phyloP scores from a whole-genome alignment of 1,140 invertebrate genomes.

The Zaprionus vittiger region DNA sequence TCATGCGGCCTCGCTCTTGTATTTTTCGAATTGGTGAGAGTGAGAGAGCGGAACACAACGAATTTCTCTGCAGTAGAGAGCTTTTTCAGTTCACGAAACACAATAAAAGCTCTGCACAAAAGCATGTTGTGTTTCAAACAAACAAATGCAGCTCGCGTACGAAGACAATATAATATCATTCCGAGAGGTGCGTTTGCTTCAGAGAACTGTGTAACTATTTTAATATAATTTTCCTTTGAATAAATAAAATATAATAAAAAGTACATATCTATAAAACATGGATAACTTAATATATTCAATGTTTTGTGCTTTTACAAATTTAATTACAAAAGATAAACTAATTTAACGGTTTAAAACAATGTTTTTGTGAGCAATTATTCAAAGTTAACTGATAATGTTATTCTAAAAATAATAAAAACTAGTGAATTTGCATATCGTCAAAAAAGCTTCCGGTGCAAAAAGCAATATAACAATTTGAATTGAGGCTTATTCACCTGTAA shows the following conservation, averaged over 20 bases:
- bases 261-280: no score
- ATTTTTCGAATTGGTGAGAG: conserved; percentile 45
- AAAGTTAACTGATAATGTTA: not conserved
- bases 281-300: no score
- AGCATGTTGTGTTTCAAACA: conserved; percentile 7
- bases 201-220: not conserved
- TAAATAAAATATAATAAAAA: no score
- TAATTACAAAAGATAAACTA: not conserved
- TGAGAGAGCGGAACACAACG: conserved; percentile 9
- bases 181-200: conserved; percentile 1
- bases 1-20: conserved; percentile 45
- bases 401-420: not conserved
- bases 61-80: conserved; percentile 22
- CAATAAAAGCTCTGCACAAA: conserved; percentile 26
- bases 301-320: not conserved
- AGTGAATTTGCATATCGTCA: not conserved
- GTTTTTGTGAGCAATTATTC: not conserved
- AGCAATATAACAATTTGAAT: not conserved
- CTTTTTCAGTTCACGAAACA: conserved; percentile 6
- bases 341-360: not conserved
- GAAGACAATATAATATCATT: not conserved
- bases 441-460: conserved; percentile 5
- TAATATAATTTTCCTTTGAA: no score
- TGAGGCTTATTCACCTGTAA: not conserved
- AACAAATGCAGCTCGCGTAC: conserved; percentile 1